Evolutionary conservation across 2,113 vertebrate species (phyloP), one percentile per base, ranked within the genome.

Genomic region (Clinocottus analis): DNA sequence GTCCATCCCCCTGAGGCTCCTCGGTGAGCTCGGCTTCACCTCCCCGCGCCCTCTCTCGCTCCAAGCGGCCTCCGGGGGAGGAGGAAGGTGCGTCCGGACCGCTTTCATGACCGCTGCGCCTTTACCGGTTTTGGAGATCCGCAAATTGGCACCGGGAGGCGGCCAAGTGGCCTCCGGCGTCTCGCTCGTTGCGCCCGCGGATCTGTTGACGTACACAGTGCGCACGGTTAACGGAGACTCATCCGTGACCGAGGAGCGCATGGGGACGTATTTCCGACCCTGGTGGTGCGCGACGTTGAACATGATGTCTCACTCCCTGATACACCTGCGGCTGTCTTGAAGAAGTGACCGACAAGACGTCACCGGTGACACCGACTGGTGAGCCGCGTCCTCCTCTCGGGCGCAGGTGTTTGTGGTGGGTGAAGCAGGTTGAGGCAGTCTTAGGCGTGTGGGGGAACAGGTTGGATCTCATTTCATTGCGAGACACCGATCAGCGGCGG

Each of bases 221-320:
- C 49, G 87, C 21, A 87, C 73, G 33, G 47, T 35, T 33, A 67
- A 29, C 19, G 76, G 25, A 5, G 80, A 62, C 25, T 74, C 81
- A 2, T 68, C 87, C 7, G 60, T 19, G 37, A 72, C 63, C 59
- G 80, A 1, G 47, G 69, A 72, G 27, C 74, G 87, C 45, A 72
- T 60, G 17, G 92, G 90, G 31, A 79, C 92, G 80, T 90, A 91
- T 78, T 94, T 94, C 62, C 93, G 76, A 74, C 25, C 81, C 33
- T 83, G 83, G 58, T 89, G 83, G 58, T 89, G 83, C 72, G 82
- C 84, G 37, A 60, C 73, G 79, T 85, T 85, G 79, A 77, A 87
- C 83, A 90, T 90, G 5, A 71, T 84, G 75, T 74, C n/a, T n/a
- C n/a, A n/a, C n/a, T n/a, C n/a, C n/a, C n/a, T n/a, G n/a, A n/a